These are phyloP conservation scores for Talpa occidentalis DNA, from an alignment of 2,113 vertebrate species.

Conservation along the genomic window DNA sequence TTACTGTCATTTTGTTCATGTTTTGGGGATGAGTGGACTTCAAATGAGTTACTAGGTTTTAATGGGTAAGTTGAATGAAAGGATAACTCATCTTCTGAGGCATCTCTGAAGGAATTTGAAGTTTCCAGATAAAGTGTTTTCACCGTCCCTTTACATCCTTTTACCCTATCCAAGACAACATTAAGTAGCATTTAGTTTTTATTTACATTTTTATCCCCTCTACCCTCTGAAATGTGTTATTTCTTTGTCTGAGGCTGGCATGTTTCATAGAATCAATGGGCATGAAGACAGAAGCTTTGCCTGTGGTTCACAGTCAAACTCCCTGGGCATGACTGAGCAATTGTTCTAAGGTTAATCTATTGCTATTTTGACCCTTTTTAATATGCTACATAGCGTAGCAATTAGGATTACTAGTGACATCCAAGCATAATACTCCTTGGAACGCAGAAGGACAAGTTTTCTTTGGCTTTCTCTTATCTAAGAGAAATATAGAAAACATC, in stretches of 20 bases:
- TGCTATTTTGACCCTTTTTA: not conserved
- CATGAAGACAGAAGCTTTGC: not conserved
- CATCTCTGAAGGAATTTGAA: slow-evolving; percentile 13
- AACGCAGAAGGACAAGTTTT: slow-evolving; percentile 5
- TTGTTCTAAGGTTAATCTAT: not conserved
- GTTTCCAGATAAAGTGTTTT: not conserved
- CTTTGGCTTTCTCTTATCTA: not conserved
- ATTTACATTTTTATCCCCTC: slow-evolving; percentile 14
- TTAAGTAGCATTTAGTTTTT: not conserved
- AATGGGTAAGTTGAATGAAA: not conserved
- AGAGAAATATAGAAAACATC: slow-evolving; percentile 1
- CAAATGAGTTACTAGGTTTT: not conserved
- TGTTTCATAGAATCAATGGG: not conserved
- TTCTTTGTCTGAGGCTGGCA: not conserved
- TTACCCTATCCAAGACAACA: not conserved
- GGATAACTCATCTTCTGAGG: not conserved
- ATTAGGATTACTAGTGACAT: not conserved
- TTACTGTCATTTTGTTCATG: not conserved
- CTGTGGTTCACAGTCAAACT: not conserved
- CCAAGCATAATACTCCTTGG: not conserved
- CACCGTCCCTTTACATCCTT: not conserved
- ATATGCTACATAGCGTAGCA: not conserved
- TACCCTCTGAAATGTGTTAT: not conserved
- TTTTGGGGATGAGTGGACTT: not conserved
- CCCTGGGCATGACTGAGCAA: not conserved